Percentiles rank a stretch among this genome's conserved stretches.
Conservation (phyloP, 2,797 vertebrate genomes). For the Austrolebias charrua region DNA sequence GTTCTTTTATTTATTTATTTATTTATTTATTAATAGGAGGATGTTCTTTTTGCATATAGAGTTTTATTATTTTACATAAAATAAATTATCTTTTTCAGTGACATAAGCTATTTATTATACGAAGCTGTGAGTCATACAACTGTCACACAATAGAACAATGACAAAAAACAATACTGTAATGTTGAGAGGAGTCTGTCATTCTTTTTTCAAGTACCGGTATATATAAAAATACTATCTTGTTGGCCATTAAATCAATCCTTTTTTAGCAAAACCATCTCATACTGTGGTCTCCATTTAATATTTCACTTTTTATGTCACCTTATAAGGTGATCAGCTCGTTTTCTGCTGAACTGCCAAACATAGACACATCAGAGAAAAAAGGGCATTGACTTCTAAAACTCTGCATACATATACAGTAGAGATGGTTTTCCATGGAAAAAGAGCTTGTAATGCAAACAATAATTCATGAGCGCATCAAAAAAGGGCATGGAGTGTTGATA, state of each 20-base stretch:
- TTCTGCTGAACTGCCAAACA: constrained; percentile 63
- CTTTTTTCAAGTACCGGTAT: constrained; percentile 33
- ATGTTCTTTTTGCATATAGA: background rate
- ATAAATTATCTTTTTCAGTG: background rate
- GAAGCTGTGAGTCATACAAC: constrained; percentile 30
- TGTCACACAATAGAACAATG: background rate
- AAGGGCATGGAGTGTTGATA: too few species aligned
- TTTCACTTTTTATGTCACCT: constrained; percentile 49
- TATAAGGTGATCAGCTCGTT: constrained; percentile 64
- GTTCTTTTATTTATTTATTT: background rate
- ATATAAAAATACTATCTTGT: constrained; percentile 19
- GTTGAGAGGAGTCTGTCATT: constrained; percentile 21
- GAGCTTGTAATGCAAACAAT: too few species aligned
- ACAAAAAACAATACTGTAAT: constrained; percentile 12
- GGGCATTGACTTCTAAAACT: constrained; percentile 4
- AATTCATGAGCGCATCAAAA: too few species aligned
- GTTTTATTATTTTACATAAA: background rate
- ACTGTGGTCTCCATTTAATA: constrained; percentile 22
- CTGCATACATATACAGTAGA: too few species aligned
- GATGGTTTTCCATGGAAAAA: too few species aligned
- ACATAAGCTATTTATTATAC: background rate
- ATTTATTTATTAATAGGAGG: too few species aligned
- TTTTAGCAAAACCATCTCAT: constrained; percentile 29
- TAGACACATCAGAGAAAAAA: constrained; percentile 60
- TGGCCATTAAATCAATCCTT: too few species aligned